phyloP scores from a whole-genome alignment of 2,797 vertebrate genomes.

The Botia almorhae region DNA sequence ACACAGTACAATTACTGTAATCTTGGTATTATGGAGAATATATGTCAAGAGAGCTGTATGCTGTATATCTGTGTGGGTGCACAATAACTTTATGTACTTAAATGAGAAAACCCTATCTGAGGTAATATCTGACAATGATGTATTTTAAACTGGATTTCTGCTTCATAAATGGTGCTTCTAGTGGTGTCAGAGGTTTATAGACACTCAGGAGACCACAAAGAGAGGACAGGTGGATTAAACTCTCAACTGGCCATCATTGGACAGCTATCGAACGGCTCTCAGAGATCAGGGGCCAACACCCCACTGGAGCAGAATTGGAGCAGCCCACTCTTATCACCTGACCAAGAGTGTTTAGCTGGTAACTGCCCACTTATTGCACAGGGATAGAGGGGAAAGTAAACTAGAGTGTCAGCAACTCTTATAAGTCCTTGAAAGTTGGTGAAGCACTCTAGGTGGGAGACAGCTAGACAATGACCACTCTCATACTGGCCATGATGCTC shows the following conservation, averaged over 20 bases:
- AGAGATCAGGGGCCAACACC: constrained; percentile 51
- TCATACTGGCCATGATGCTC: constrained; percentile 58
- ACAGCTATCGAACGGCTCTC: constrained; percentile 35
- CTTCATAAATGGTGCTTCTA: not conserved
- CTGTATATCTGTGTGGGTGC: not conserved
- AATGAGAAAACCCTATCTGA: not conserved
- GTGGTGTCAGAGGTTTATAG: not conserved
- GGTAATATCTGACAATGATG: not conserved
- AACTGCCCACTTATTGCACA: constrained; percentile 60
- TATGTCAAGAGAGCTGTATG: constrained; percentile 16
- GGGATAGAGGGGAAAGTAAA: constrained; percentile 60
- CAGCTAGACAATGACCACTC: constrained; percentile 62
- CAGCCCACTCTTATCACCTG: constrained; percentile 51
- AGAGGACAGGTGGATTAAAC: not conserved
- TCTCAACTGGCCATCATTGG: constrained; percentile 49
- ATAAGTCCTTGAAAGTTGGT: constrained; percentile 68
- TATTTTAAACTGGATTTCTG: constrained; percentile 14
- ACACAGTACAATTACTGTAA: constrained; percentile 39
- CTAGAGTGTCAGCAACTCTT: constrained; percentile 59
- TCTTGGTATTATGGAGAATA: constrained; percentile 18
- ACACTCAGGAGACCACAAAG: constrained; percentile 6
- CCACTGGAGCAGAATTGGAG: constrained; percentile 53
- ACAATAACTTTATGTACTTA: not conserved
- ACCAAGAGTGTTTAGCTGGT: constrained; percentile 57
- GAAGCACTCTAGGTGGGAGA: constrained; percentile 64